phyloP scores from a whole-genome alignment of 2,113 vertebrate species.

The Connochaetes taurinus region DNA sequence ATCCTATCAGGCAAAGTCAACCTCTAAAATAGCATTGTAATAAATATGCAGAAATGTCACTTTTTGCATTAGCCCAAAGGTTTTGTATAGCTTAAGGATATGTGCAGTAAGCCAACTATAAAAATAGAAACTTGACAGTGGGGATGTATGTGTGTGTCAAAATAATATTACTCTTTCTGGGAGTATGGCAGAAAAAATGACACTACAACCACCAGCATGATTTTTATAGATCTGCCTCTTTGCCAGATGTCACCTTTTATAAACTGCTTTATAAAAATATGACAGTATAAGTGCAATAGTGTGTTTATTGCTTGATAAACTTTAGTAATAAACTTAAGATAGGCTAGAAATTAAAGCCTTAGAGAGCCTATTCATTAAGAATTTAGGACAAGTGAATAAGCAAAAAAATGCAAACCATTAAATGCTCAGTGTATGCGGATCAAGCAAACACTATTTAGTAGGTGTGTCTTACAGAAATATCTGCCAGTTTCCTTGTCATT shows the following conservation, averaged over 20 bases:
- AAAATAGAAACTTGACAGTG: constrained; percentile 87
- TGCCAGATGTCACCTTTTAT: constrained; percentile 87
- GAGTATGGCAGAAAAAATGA: constrained; percentile 81
- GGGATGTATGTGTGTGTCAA: constrained; percentile 86
- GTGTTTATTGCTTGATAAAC: constrained; percentile 84
- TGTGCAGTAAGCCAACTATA: constrained; percentile 82
- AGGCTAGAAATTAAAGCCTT: constrained; percentile 79
- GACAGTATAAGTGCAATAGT: constrained; percentile 74
- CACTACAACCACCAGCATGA: constrained; percentile 80
- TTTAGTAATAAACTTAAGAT: constrained; percentile 81
- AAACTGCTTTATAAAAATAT: constrained; percentile 85
- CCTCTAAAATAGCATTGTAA: constrained; percentile 80
- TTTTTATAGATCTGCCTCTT: constrained; percentile 80
- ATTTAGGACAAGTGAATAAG: constrained; percentile 70
- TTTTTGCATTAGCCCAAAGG: constrained; percentile 86
- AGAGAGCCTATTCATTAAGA: constrained; percentile 77
- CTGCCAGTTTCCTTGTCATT: constrained; percentile 51
- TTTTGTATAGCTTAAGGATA: constrained; percentile 86
- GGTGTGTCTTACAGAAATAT: constrained; percentile 53
- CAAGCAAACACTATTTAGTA: constrained; percentile 32
- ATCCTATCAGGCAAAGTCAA: constrained; percentile 82
- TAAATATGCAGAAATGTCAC: constrained; percentile 87
- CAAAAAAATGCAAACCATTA: constrained; percentile 65
- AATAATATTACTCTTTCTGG: constrained; percentile 88
- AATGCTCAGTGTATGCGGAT: constrained; percentile 53